Evolutionary conservation across 2,113 vertebrate species (phyloP), one percentile per base, ranked within the genome.

Genomic region (Tautogolabrus adspersus): DNA sequence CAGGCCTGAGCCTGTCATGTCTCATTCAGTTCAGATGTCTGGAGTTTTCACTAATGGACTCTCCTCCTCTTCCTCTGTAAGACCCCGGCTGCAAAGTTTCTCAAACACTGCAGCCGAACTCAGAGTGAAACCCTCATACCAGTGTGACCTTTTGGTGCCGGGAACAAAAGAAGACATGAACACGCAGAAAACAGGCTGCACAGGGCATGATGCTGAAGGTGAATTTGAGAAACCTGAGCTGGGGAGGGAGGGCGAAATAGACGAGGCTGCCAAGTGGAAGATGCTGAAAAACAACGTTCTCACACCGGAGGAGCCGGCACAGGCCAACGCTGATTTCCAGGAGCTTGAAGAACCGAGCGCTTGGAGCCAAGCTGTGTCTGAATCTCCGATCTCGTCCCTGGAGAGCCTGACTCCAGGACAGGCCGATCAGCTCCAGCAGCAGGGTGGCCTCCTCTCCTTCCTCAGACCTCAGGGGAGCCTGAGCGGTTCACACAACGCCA

Each of bases 381-480:
- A 96, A 87, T 89, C 94, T 95, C 79, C 95, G 93, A n/a, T 93
- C 95, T 79, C 94, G 66, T 91, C 94, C 61, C 94, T 90, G 68
- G 95, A 95, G 89, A 93, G 92, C 89, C 85, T 95, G 87, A 95
- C 95, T 90, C 93, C 94, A 0, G 97, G 96, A 72, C 94, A 95
- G 92, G 87, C 82, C 51, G 93, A 94, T 83, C 93, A 94, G 0
- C 75, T 88, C 66, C 82, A 96, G 92, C 96, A 96, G 85, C 96
- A 96, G 60, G 90, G 94, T 80, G 95, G 95, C 91, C 94, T 97
- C 94, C 95, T 98, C 86, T 97, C 97, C 75, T 96, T 96, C 91
- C 95, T 97, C 91, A 95, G 96, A 93, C 95, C 96, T 91, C 97
- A 97, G 91, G 96, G 96, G 85, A 93, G 91, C 75, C 95, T 96